phyloP scores from a whole-genome alignment of 2,797 vertebrate genomes.

The Syncerus caffer region DNA sequence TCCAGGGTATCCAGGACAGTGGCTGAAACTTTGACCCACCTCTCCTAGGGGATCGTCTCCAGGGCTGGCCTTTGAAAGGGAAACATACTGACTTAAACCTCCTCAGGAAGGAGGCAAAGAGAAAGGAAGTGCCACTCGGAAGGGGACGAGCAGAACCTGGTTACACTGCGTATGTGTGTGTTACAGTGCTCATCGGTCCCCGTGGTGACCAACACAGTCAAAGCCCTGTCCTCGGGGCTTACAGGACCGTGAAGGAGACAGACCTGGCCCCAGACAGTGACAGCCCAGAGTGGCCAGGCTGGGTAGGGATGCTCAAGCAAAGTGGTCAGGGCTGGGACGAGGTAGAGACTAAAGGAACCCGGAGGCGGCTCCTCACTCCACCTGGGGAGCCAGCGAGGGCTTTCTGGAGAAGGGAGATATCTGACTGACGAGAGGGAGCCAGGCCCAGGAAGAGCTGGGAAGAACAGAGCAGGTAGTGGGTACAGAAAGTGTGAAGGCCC shows the following conservation, averaged over 20 bases:
- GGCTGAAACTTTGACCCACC: not conserved
- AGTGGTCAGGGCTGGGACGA: not conserved
- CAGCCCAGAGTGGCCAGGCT: not conserved
- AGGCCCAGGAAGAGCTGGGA: not conserved
- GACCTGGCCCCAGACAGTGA: not conserved
- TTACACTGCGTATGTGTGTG: not conserved
- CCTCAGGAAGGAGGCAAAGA: not conserved
- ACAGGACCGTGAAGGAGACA: not conserved
- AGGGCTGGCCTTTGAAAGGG: not conserved
- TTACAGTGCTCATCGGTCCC: not conserved
- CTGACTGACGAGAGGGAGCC: not conserved
- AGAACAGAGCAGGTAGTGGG: not conserved
- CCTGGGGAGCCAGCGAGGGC: not conserved
- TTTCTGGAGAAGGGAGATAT: not conserved
- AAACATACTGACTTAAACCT: not conserved
- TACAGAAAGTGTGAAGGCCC: not conserved
- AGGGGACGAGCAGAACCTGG: not conserved
- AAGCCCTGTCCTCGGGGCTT: too few relatives aligned
- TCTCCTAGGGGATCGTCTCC: not conserved
- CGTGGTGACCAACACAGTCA: not conserved
- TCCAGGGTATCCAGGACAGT: not conserved
- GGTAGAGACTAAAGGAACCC: not conserved
- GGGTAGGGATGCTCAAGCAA: not conserved
- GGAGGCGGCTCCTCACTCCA: not conserved
- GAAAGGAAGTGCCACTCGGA: not conserved